Evolutionary conservation across 1,140 invertebrate species (phyloP).

Genomic region (Colletes gigas): DNA sequence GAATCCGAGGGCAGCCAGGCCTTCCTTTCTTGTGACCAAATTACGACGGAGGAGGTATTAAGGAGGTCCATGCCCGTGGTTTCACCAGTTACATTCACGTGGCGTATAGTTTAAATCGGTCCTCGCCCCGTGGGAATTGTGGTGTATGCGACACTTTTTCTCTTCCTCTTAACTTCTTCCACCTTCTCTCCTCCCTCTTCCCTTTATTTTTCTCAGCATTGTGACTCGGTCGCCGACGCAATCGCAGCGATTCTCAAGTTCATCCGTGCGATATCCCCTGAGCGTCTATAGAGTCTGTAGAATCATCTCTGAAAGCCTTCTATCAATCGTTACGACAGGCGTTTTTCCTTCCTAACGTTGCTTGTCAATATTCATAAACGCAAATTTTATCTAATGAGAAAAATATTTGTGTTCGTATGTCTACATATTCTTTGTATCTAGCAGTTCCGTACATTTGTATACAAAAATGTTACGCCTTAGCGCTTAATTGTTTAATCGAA

Average conservation of each 20-base stretch:
- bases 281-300: neutral
- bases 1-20: conserved; percentile 23
- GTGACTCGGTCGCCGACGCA: conserved; percentile 46
- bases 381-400: too few relatives aligned
- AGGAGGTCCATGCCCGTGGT: conserved; percentile 35
- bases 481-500: too few relatives aligned
- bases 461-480: too few relatives aligned
- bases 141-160: conserved; percentile 56
- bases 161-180: conserved; percentile 48
- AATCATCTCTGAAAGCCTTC: neutral
- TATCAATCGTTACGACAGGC: too few relatives aligned
- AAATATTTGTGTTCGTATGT: too few relatives aligned
- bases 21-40: conserved; percentile 43
- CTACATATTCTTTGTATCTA: too few relatives aligned
- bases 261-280: neutral
- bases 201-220: conserved; percentile 47
- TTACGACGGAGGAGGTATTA: conserved; percentile 40
- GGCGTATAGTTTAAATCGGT: conserved; percentile 46
- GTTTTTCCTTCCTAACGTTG: too few relatives aligned
- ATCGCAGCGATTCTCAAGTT: conserved; percentile 53
- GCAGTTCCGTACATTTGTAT: too few relatives aligned
- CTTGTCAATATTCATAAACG: too few relatives aligned
- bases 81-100: conserved; percentile 41
- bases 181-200: conserved; percentile 31
- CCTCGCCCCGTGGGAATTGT: conserved; percentile 52